Evolutionary conservation across 2,113 vertebrate genomes (phyloP).

Genomic region (Noctilio leporinus): DNA sequence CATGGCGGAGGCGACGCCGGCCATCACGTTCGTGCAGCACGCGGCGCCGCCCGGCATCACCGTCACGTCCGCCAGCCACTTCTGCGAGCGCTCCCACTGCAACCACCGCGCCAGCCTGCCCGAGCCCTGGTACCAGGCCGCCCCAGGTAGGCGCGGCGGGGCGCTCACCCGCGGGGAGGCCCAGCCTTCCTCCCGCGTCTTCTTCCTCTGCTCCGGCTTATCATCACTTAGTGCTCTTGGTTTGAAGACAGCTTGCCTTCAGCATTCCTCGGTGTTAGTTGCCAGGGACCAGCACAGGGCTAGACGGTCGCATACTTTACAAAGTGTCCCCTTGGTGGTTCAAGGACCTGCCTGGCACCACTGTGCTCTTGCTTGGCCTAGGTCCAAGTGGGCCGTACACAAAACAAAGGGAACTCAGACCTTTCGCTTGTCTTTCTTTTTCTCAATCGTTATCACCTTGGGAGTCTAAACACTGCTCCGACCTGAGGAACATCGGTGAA

Average conservation of each 20-base stretch:
- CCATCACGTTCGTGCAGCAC: neutral
- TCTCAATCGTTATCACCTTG: neutral
- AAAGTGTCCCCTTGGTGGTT: too few species aligned
- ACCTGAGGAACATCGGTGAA: neutral
- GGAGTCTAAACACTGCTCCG: neutral
- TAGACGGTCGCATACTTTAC: neutral
- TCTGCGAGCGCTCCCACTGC: neutral
- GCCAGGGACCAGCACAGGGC: neutral
- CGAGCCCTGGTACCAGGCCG: neutral
- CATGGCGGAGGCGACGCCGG: rapidly evolving
- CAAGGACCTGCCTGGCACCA: neutral
- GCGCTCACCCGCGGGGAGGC: too few species aligned
- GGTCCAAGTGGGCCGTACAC: neutral
- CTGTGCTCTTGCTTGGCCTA: neutral
- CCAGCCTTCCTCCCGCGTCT: too few species aligned
- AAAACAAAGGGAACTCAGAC: neutral
- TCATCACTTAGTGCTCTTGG: neutral
- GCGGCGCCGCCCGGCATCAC: neutral
- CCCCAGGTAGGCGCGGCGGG: too few species aligned
- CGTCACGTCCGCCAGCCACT: slow-evolving; percentile 15
- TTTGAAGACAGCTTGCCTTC: neutral
- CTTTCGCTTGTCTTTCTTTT: neutral
- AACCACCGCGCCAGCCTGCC: neutral
- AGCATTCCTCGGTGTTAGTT: neutral
- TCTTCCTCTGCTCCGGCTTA: neutral